A percentile compares a stretch with the other conserved stretches of the same genome.
These are phyloP conservation scores for Dicrurus megarhynchus DNA, from an alignment of 2,113 vertebrate genomes.

Conservation along the genomic window DNA sequence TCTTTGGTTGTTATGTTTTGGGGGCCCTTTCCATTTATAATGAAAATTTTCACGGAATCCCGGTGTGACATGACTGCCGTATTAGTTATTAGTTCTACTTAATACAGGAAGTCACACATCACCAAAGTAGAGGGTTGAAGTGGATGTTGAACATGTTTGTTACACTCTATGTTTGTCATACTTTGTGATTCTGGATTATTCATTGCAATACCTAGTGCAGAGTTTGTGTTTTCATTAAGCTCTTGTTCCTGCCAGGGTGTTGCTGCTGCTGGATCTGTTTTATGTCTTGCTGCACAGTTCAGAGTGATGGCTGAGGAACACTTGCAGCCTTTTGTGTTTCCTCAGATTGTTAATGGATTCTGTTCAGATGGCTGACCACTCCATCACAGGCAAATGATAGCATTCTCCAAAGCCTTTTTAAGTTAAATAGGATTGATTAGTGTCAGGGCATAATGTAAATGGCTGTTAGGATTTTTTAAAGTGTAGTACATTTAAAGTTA, in stretches of 20 bases:
- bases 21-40: neutral
- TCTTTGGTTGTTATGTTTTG: neutral
- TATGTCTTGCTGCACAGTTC: neutral
- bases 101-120: neutral
- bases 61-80: neutral
- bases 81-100: neutral
- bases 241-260: neutral
- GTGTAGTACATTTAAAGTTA: neutral
- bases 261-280: neutral
- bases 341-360: neutral
- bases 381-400: neutral
- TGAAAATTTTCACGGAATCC: neutral
- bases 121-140: neutral
- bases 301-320: neutral
- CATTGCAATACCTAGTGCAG: neutral
- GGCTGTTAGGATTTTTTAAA: neutral
- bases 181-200: neutral
- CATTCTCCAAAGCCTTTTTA: neutral
- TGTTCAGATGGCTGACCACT: neutral
- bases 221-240: neutral
- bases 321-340: constrained; percentile 23
- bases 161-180: neutral
- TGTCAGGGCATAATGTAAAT: constrained; percentile 3
- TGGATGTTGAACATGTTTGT: neutral
- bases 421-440: constrained; percentile 21